Evolutionary conservation across 1,140 invertebrate genomes (phyloP), one percentile per base, ranked within the genome.

Genomic region (Scaptodrosophila lebanonensis): DNA sequence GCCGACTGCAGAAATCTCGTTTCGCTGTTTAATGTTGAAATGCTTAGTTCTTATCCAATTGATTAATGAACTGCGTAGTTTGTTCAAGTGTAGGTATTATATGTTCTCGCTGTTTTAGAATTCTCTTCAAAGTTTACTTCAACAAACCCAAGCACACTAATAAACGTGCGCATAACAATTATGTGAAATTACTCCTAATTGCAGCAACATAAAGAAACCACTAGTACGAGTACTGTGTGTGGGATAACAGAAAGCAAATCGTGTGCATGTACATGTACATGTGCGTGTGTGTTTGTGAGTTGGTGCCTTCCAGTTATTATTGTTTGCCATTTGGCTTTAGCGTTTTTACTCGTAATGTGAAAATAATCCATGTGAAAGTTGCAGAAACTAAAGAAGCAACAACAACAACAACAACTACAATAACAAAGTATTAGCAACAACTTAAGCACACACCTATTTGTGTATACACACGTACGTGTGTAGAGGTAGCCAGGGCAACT

Each of bases 261-360:
- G n/a, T n/a, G n/a, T n/a, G n/a, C n/a, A n/a, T n/a, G n/a, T n/a
- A n/a, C n/a, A 25, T 4, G 8, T 25, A 25, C 22, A 25, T 25
- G 3, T 25, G 22, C 3, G 3, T 25, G 22, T 25, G 8, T 25
- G 3, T 4, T 25, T 25, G 22, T 25, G 8, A 4, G 3, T 3
- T 25, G 22, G 3, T 25, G 22, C 33, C 51, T 22, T 52, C 70
- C 40, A 42, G 52, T 75, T 65, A 68, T 59, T 64, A 56, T 52
- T 64, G 63, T 53, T 67, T 72, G 68, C 39, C 50, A 54, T 52
- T 53, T 66, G 58, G 43, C 60, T 58, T 71, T 36, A 67, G 48
- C 39, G 45, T 38, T 53, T 67, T 77, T 79, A 73, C 68, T 79
- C 79, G 68, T 72, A 72, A 77, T 72, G 67, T 65, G 73, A 72